Evolutionary conservation across 1,140 invertebrate genomes (phyloP), one percentile per base, ranked within the genome.

Genomic region (Drosophila arawakana): DNA sequence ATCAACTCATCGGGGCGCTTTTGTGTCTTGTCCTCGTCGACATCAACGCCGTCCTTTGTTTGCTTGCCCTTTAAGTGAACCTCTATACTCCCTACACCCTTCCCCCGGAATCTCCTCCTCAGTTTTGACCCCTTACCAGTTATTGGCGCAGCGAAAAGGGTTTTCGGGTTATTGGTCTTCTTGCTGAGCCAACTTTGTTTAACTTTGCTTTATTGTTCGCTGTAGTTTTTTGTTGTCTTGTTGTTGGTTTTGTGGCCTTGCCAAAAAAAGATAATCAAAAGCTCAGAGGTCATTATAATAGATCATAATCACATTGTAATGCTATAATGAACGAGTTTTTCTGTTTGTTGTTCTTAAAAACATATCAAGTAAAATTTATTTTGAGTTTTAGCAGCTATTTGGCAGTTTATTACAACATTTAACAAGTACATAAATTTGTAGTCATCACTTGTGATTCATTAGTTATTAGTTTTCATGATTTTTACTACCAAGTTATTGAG

Each of bases 1-100:
- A 86, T 86, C 83, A 83, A 74, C 83, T 69, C 80, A 83, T 88
- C 77, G 77, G 76, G 80, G 80, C 84, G 84, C 83, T 88, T 89
- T 88, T 88, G 83, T 89, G 69, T 77, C 62, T 60, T 50, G 69
- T 60, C 57, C 65, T 55, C 55, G 47, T 67, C 69, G 43, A 70
- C 72, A 69, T 74, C 72, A 70, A 74, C 67, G 66, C 72, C 52
- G 58, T 74, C 72, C 72, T 74, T 74, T 74, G 72, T 74, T 74
- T 41, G 58, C 50, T 62, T 62, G 65, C 50, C 62, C 73, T 68
- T 75, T 62, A 37, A 58, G 8, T 50, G 35, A 15, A 52, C 30
- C n/a, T 66, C 37, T 59, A 34, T 25, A n/a, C 13, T 25, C 13
- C 10, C 21, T 10, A 34, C 37, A 34, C 37, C 25, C 43, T 15